Evolutionary conservation across 2,888 invertebrate species (phyloP).

Genomic region (Dastarcus helophoroides): DNA sequence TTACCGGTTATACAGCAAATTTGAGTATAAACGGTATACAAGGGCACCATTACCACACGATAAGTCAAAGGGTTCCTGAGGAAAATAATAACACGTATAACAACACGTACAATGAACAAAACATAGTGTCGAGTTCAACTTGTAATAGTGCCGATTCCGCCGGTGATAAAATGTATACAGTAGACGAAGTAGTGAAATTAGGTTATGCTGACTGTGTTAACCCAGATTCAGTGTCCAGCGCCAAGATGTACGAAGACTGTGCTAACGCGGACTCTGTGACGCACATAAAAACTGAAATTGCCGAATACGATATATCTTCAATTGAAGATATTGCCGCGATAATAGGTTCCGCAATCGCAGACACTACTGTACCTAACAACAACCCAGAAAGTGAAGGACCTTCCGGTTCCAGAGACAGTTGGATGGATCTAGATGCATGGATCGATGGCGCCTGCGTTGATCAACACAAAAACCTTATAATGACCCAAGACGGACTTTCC

Average conservation of each 20-base stretch:
- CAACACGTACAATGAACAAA: slow-evolving; percentile 51
- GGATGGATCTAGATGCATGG: slow-evolving; percentile 85
- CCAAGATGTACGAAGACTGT: slow-evolving; percentile 42
- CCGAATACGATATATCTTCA: slow-evolving; percentile 56
- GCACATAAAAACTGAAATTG: slow-evolving; percentile 44
- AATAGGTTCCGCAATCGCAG: slow-evolving; percentile 80
- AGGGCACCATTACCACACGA: slow-evolving; percentile 78
- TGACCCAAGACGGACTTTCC: slow-evolving; percentile 53
- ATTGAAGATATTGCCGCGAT: slow-evolving; percentile 79
- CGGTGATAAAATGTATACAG: slow-evolving; percentile 43
- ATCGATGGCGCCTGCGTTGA: slow-evolving; percentile 70
- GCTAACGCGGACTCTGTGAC: slow-evolving; percentile 39
- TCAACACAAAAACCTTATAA: slow-evolving; percentile 51
- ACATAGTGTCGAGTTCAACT: slow-evolving; percentile 63
- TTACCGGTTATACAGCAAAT: slow-evolving; percentile 76
- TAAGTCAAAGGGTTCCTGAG: slow-evolving; percentile 63
- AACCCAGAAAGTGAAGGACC: slow-evolving; percentile 55
- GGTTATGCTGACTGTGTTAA: slow-evolving; percentile 42
- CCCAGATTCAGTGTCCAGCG: slow-evolving; percentile 47
- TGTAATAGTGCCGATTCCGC: slow-evolving; percentile 52
- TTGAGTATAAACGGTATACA: slow-evolving; percentile 80
- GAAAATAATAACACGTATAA: slow-evolving; percentile 56
- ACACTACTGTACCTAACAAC: slow-evolving; percentile 70
- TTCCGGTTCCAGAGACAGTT: slow-evolving; percentile 64
- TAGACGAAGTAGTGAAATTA: slow-evolving; percentile 37